Evolutionary conservation across 2,888 invertebrate genomes (phyloP), one percentile per base, ranked within the genome.

Genomic region (Embidobia sp.): DNA sequence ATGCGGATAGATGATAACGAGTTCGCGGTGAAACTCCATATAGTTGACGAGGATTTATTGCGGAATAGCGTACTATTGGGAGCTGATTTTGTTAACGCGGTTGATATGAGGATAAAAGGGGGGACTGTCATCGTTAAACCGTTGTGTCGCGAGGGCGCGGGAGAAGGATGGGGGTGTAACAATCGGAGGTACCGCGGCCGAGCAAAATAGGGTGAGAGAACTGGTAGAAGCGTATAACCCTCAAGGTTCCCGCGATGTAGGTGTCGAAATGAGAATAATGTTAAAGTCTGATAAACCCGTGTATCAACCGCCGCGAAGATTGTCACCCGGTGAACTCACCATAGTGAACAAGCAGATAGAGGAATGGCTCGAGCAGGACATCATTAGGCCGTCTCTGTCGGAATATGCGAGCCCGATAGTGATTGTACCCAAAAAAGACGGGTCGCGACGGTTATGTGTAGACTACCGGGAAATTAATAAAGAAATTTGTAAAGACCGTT

Each of bases 401-500:
- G 61, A 61, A 1, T 61, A 31, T 10, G 61, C 48, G 0, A 61
- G 48, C 11, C 61, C 61, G 0, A 15, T 61, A 10, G 35, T 48
- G 2, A 27, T 61, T 7, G 61, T 61, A 0, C 22, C 7, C 8
- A 61, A 61, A 19, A 61, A 61, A n/a, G 29, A 61, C 19, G 27
- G 13, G 3, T 8, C 18, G 1, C 3, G 1, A 26, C 33, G 46
- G 3, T 26, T 61, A 3, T 59, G 59, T 8, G 33, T 59, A 1
- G 59, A 59, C 22, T 59, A 33, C 22, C 15, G 86, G 1, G 11
- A 18, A 3, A 22, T 88, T 1, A 89, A 89, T 64, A 6, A 10
- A 7, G 33, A 29, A 8, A 88, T 86, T 0, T 66, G 82, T 0
- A 84, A 84, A 3, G 83, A 86, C 40, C 59, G 55, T 4, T 69